Evolutionary conservation across 2,888 invertebrate genomes (phyloP).

Genomic region (Orchesella flavescens): DNA sequence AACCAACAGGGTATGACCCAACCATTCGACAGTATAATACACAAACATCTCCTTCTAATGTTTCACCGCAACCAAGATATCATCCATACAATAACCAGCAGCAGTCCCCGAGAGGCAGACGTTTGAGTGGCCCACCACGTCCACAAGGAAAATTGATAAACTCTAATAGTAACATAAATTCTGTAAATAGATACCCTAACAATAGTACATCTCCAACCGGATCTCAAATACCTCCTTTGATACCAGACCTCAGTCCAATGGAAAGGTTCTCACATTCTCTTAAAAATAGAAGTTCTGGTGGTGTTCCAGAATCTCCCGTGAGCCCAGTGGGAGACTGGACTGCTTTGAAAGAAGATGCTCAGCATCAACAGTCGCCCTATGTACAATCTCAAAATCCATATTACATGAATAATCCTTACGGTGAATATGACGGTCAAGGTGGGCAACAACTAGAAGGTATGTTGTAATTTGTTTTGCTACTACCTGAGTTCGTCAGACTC

Average conservation of each 20-base stretch:
- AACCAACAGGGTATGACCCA: constrained; percentile 47
- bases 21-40: constrained; percentile 28
- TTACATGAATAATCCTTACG: constrained; percentile 32
- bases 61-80: constrained; percentile 38
- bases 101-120: constrained; percentile 42
- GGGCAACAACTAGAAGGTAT: constrained; percentile 24
- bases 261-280: constrained; percentile 55
- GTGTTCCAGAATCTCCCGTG: constrained; percentile 33
- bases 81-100: constrained; percentile 56
- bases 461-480: background rate
- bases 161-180: background rate
- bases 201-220: constrained; percentile 38
- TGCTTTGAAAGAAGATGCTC: constrained; percentile 31
- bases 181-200: constrained; percentile 20
- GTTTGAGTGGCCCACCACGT: constrained; percentile 27
- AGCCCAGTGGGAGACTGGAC: constrained; percentile 24
- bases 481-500: background rate
- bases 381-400: constrained; percentile 52
- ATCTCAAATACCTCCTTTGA: constrained; percentile 42
- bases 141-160: constrained; percentile 4
- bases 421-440: constrained; percentile 28
- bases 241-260: constrained; percentile 51
- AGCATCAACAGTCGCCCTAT: constrained; percentile 31
- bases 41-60: constrained; percentile 32
- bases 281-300: constrained; percentile 45